Evolutionary conservation across 2,797 vertebrate genomes (phyloP), one percentile per base, ranked within the genome.

Genomic region (Selene dorsalis): DNA sequence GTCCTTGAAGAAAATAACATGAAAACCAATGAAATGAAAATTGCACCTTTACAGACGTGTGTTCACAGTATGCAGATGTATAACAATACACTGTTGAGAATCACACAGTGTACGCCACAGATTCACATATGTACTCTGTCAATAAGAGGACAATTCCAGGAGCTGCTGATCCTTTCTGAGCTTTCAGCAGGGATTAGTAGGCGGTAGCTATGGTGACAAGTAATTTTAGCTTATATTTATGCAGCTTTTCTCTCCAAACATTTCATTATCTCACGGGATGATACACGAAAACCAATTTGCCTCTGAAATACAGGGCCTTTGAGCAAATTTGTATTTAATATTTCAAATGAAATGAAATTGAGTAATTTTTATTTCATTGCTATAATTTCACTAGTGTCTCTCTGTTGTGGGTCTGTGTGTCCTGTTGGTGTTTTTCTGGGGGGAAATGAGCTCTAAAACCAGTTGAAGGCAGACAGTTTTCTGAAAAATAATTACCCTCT

Each of bases 191-290:
- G 80, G 90, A 92, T 92, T 88, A 91, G 84, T 18, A 18, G 82
- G 66, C 45, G 75, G 93, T 94, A 89, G 85, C 93, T 90, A 94
- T 94, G 90, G 91, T 60, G 90, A 95, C 94, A 87, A 91, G 87
- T 72, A 78, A 91, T 93, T 92, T 93, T 84, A 91, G 88, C 87
- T 67, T 83, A 67, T 69, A 84, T 91, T 86, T 78, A 88, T 90
- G 88, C 78, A 84, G 87, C 70, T 83, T 88, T 87, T 86, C 77
- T 58, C 28, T 66, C 13, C 74, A 83, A 88, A 88, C 83, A 88
- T 84, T 88, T 83, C 57, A 85, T 87, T 89, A 90, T 86, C 79
- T 89, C 47, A 69, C 57, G 59, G 65, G 62, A 80, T 79, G 75
- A 80, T 63, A 77, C 55, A 69, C 69, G 60, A 53, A 80, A 85